Evolutionary conservation across 2,888 invertebrate species (phyloP).

Genomic region (Mellilla xanthometata): DNA sequence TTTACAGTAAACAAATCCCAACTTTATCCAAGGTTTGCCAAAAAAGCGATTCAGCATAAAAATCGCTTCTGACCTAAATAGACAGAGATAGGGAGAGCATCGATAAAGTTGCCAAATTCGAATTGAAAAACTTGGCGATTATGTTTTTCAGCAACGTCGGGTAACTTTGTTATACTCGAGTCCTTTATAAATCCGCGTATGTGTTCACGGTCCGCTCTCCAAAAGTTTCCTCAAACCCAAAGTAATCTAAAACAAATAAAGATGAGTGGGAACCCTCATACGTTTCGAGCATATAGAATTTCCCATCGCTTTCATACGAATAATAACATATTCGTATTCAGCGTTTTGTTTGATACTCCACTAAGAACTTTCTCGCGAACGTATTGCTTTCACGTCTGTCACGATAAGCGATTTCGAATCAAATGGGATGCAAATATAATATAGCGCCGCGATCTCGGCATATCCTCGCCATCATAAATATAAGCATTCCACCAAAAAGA

Average conservation of each 20-base stretch:
- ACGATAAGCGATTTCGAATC: slow-evolving; percentile 31
- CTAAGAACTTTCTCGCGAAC: slow-evolving; percentile 40
- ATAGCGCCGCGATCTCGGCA: slow-evolving; percentile 5
- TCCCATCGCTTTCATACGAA: slow-evolving; percentile 63
- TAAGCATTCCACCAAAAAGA: neutral
- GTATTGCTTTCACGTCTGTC: slow-evolving; percentile 40
- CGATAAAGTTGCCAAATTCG: slow-evolving; percentile 45
- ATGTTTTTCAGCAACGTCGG: slow-evolving; percentile 35
- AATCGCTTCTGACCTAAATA: slow-evolving; percentile 14
- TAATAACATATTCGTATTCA: slow-evolving; percentile 61
- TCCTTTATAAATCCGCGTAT: slow-evolving; percentile 61
- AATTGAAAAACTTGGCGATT: slow-evolving; percentile 68
- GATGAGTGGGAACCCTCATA: slow-evolving; percentile 67
- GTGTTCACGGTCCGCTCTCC: slow-evolving; percentile 52
- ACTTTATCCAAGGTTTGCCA: neutral
- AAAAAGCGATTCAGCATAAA: slow-evolving; percentile 18
- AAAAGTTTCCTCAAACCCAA: slow-evolving; percentile 64
- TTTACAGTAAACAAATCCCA: neutral
- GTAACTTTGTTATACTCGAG: slow-evolving; percentile 47
- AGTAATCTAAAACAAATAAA: slow-evolving; percentile 80
- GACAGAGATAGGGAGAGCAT: slow-evolving; percentile 25
- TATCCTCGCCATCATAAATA: slow-evolving; percentile 2
- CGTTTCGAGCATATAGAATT: slow-evolving; percentile 68
- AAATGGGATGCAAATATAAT: slow-evolving; percentile 19
- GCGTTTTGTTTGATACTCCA: slow-evolving; percentile 43